Conservation (phyloP, 2,113 vertebrate species). For the Pelecanoides urinatrix region DNA sequence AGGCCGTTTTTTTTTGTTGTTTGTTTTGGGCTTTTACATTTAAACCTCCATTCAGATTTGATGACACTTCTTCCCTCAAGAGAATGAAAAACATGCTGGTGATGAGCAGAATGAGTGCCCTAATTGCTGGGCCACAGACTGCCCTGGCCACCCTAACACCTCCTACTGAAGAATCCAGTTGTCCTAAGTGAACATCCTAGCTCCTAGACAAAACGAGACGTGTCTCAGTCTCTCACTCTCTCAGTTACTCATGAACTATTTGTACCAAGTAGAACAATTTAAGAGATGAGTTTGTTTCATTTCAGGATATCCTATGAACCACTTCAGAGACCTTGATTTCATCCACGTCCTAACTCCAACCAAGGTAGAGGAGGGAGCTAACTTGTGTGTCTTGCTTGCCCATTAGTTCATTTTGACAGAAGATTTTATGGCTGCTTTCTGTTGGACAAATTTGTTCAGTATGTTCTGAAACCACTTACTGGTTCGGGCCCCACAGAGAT, state of each 20-base stretch:
- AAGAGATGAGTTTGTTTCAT: neutral
- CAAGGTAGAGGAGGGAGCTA: neutral
- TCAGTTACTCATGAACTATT: neutral
- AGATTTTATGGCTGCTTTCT: neutral
- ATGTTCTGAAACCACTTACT: neutral
- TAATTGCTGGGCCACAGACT: neutral
- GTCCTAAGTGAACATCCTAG: neutral
- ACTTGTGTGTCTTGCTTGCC: neutral
- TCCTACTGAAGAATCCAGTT: neutral
- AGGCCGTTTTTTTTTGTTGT: neutral
- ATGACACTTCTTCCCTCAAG: neutral
- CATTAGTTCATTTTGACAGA: neutral
- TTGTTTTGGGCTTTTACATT: neutral
- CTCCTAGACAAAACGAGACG: neutral
- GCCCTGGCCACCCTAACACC: neutral
- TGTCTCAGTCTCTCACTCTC: neutral
- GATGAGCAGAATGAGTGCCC: neutral
- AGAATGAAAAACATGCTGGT: neutral
- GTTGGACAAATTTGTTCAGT: neutral
- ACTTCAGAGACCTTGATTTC: neutral
- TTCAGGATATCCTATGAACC: neutral
- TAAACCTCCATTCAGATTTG: neutral
- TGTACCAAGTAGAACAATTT: neutral
- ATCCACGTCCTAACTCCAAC: neutral
- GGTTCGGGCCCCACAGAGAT: neutral